Conservation (phyloP, 1,140 invertebrate genomes). For the Cydia pomonella region DNA sequence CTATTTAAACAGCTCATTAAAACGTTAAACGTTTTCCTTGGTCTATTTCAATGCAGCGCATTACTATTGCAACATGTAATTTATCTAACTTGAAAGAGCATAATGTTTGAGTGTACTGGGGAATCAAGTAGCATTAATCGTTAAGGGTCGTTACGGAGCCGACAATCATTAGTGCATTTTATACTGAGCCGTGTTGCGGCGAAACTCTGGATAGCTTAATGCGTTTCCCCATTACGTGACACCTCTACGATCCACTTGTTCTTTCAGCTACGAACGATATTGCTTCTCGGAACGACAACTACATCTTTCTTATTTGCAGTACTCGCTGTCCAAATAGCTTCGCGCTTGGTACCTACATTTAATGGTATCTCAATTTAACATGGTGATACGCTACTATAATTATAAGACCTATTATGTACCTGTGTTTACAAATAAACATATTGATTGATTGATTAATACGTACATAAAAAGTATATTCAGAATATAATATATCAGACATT, state of each 20-base stretch:
- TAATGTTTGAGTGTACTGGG: constrained; percentile 27
- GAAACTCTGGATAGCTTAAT: constrained; percentile 59
- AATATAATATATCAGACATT: too few relatives aligned
- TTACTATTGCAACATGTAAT: not conserved
- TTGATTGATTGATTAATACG: too few relatives aligned
- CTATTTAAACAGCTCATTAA: too few relatives aligned
- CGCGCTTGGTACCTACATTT: too few relatives aligned
- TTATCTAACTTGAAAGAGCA: not conserved
- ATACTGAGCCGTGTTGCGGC: constrained; percentile 53
- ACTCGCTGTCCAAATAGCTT: not conserved
- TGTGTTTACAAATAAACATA: too few relatives aligned
- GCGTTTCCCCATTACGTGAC: constrained; percentile 68
- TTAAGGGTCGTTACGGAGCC: constrained; percentile 39
- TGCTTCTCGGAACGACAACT: constrained; percentile 40
- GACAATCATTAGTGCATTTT: constrained; percentile 67
- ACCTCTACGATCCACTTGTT: constrained; percentile 52
- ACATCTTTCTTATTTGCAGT: not conserved
- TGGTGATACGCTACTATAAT: too few relatives aligned
- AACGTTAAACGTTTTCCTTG: not conserved
- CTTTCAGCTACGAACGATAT: constrained; percentile 44
- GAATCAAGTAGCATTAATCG: constrained; percentile 45
- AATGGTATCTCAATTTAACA: too few relatives aligned
- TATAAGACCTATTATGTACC: too few relatives aligned
- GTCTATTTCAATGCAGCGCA: not conserved
- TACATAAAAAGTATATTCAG: too few relatives aligned